Evolutionary conservation across 2,113 vertebrate species (phyloP), one percentile per base, ranked within the genome.

Genomic region (Amblyornis subalaris): DNA sequence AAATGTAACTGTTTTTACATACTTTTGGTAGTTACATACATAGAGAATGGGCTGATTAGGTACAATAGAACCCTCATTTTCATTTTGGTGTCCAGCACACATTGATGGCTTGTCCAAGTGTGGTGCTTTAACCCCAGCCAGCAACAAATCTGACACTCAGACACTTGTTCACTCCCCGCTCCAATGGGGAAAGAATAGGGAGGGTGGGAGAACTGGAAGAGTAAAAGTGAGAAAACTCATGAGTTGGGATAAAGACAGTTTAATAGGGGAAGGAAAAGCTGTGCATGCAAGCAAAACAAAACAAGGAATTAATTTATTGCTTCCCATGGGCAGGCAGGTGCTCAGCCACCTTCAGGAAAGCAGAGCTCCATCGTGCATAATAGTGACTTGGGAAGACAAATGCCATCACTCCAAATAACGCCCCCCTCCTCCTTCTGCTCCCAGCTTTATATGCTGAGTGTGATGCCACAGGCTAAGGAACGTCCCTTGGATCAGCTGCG

Each of bases 121-220:
- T 7, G 53, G 17, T 28, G 31, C 21, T n/a, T 82, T 54, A 89
- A 61, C 15, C 14, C 10, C 38, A 53, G 45, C 10, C 2, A 38
- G 24, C 20, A 75, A 10, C 14, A 67, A 40, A 35, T 12, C 5
- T 24, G 24, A n/a, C 16, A 31, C 29, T 40, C 0, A 0, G n/a
- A 31, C 28, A 15, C 45, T 67, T 0, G 0, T 28, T 74, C 38
- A 18, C 24, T 60, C n/a, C 2, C 2, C 14, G 35, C 4, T 9
- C 11, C 9, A 10, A 0, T 19, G 25, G 29, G n/a, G 36, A 51
- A 10, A 65, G 51, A 73, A 73, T n/a, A 22, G 44, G 7, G 3
- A 7, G 19, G 6, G 5, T 38, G 38, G 60, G 45, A 47, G 29
- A 60, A 53, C 3, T 42, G 47, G 31, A 42, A 60, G 33, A 69